Evolutionary conservation across 1,140 invertebrate genomes (phyloP).

Genomic region (Meloidogyne exigua): DNA sequence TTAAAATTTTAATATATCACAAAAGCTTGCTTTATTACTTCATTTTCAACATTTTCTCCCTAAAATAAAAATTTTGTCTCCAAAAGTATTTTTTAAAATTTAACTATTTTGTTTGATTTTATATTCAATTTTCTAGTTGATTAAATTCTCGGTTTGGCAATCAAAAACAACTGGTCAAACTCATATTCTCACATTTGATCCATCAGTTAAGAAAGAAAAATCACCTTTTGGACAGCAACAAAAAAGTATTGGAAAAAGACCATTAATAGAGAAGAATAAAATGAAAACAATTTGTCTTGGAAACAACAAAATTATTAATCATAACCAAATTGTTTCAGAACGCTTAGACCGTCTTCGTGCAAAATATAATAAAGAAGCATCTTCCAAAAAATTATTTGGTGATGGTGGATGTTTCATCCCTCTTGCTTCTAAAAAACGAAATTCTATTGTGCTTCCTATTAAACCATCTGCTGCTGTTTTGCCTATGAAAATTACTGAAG

Average conservation of each 20-base stretch:
- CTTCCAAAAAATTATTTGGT: background rate
- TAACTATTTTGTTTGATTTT: background rate
- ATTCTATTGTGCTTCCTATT: background rate
- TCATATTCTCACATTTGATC: constrained; percentile 13
- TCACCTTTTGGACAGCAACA: background rate
- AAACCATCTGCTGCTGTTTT: background rate
- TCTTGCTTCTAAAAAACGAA: background rate
- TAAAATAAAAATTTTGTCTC: background rate
- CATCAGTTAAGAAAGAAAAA: background rate
- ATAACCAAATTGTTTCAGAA: background rate
- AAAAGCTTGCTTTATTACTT: no score
- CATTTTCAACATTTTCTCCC: background rate
- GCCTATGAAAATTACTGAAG: background rate
- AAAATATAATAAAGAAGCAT: constrained; percentile 1
- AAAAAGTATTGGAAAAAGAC: background rate
- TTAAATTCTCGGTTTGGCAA: constrained; percentile 2
- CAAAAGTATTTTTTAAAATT: background rate
- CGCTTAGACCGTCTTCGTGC: background rate
- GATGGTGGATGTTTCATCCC: background rate
- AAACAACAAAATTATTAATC: background rate
- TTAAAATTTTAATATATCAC: no score
- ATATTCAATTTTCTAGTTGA: background rate
- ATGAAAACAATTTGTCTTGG: background rate
- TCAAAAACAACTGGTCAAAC: background rate
- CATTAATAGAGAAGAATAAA: background rate